phyloP scores from a whole-genome alignment of 2,797 vertebrate species.

The Cephalopachus bancanus region DNA sequence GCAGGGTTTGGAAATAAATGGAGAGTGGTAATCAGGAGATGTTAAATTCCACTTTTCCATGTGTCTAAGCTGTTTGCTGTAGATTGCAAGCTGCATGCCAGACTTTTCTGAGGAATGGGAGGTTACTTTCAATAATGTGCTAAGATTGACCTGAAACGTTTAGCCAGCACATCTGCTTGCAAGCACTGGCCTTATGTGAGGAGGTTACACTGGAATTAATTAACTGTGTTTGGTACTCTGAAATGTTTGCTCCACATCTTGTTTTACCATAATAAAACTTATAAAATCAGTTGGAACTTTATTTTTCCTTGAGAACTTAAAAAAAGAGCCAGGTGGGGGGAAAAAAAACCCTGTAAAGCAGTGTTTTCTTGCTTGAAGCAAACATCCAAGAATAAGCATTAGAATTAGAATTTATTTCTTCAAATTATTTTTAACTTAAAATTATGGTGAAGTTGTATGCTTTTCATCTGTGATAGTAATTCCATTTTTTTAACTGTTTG shows the following conservation, averaged over 20 bases:
- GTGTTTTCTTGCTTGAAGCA: constrained; percentile 45
- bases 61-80: not conserved
- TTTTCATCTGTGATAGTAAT: not conserved
- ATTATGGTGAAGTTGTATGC: not conserved
- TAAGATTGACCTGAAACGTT: constrained; percentile 79
- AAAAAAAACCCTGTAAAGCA: constrained; percentile 61
- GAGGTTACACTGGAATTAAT: constrained; percentile 85
- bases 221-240: constrained; percentile 85
- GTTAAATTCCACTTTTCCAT: constrained; percentile 73
- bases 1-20: constrained; percentile 48
- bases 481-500: not conserved
- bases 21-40: not conserved
- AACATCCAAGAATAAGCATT: constrained; percentile 72
- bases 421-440: not conserved
- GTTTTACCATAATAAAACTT: constrained; percentile 70
- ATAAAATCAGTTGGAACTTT: constrained; percentile 78
- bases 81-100: constrained; percentile 80
- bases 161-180: constrained; percentile 86
- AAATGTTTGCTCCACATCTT: constrained; percentile 84
- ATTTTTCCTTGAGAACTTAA: constrained; percentile 77
- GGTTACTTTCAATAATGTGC: constrained; percentile 80
- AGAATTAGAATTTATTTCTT: constrained; percentile 6
- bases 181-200: constrained; percentile 78
- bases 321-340: not conserved
- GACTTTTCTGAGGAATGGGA: constrained; percentile 85